A percentile compares a stretch with the other conserved stretches of the same genome.
These are phyloP conservation scores for Mythimna lalbum DNA, from an alignment of 2,888 invertebrate genomes.

Conservation along the genomic window DNA sequence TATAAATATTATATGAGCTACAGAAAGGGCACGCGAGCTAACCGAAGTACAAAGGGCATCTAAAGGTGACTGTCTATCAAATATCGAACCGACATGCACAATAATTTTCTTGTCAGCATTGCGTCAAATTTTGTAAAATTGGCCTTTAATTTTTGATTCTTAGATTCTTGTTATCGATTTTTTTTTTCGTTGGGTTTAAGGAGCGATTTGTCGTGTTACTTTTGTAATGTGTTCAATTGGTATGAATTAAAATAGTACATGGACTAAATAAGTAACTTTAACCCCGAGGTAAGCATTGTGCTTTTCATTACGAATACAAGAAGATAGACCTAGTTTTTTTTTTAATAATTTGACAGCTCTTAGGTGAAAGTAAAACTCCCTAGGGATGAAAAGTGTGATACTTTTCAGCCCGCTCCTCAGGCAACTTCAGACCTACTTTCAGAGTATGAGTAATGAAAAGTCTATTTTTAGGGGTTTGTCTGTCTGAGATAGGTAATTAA, in stretches of 20 bases:
- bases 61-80: conserved; percentile 82
- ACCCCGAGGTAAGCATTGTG: too few species aligned
- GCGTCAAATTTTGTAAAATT: conserved; percentile 60
- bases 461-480: background rate
- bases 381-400: too few species aligned
- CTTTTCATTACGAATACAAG: too few species aligned
- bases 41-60: conserved; percentile 68
- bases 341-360: too few species aligned
- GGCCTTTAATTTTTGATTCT: conserved; percentile 57
- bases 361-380: too few species aligned
- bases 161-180: conserved; percentile 28
- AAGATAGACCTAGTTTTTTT: too few species aligned
- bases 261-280: too few species aligned
- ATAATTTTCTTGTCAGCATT: conserved; percentile 77
- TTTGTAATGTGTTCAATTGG: background rate
- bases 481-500: too few species aligned
- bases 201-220: conserved; percentile 2
- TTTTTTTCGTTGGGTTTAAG: conserved; percentile 9
- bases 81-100: conserved; percentile 63
- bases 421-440: too few species aligned
- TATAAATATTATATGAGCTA: conserved; percentile 72
- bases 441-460: too few species aligned
- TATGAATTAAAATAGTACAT: background rate
- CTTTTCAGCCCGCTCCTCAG: too few species aligned
- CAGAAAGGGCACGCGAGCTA: conserved; percentile 77